Evolutionary conservation across 2,797 vertebrate species (phyloP), one percentile per base, ranked within the genome.

Genomic region (Poeciliopsis turneri): DNA sequence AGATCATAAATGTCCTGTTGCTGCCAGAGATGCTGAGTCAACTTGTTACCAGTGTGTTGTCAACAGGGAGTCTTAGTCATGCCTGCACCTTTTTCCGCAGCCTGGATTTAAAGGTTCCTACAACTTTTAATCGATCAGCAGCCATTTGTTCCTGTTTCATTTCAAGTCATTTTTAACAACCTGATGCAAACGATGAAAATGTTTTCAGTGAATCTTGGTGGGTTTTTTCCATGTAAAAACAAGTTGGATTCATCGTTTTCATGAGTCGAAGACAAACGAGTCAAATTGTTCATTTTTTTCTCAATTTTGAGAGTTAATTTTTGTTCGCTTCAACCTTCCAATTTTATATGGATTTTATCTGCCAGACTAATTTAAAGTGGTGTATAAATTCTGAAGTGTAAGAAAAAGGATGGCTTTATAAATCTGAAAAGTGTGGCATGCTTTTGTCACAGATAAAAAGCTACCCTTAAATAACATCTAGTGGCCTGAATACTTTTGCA

Each of bases 21-120:
- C 71, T 55, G 77, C 82, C 81, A 61, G 76, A 41, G 79, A 51
- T 73, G 80, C 77, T 83, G 85, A 84, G 82, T 91, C 75, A 72
- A 4, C 80, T 9, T 20, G 87, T 78, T 73, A 78, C 59, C 76
- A 47, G 64, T 49, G 69, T 45, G 71, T 77, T 74, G n/a, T 64
- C 53, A 25, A 53, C 28, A 45, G 49, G 11, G 61, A 59, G 74
- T 64, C 61, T 76, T 77, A 45, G 16, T 73, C 43, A 5, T 73
- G 15, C 28, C 28, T 12, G 23, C 28, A 33, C 18, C 16, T 75
- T 23, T 66, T 64, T 2, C 43, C 43, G 79, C 68, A 28, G 41
- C 15, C 33, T 20, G 69, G 71, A 68, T 76, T 57, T 73, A 6
- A 13, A 18, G 36, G 25, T 13, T 68, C 41, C 10, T 41, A 25